Percentiles rank a stretch among this genome's conserved stretches.
Conservation (phyloP, 23 tunicate genomes). For the Ciona savignyi region DNA sequence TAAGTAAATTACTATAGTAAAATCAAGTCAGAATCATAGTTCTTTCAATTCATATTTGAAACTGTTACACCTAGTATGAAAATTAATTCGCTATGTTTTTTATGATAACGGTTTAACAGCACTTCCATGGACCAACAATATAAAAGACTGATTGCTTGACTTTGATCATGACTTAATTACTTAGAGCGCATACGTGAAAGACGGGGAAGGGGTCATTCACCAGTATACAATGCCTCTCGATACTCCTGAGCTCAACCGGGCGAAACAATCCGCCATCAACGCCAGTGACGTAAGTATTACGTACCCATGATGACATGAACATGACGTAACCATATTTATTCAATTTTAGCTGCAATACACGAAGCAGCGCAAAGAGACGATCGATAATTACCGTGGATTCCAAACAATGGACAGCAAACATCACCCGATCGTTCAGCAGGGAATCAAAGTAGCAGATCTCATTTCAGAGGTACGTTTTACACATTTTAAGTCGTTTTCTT, state of each 20-base stretch:
- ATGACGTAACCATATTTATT: neutral
- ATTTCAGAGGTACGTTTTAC: conserved; percentile 77
- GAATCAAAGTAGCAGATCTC: conserved; percentile 84
- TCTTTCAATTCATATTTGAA: too few species aligned
- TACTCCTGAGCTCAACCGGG: conserved; percentile 77
- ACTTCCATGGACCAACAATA: too few species aligned
- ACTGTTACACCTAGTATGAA: too few species aligned
- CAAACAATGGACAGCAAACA: conserved; percentile 95
- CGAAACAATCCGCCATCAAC: conserved; percentile 68
- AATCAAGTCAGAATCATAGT: too few species aligned
- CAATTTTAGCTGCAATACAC: conserved; percentile 48
- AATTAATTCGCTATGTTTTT: too few species aligned
- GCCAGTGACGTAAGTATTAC: conserved; percentile 75
- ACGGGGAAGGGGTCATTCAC: conserved; percentile 52
- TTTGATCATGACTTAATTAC: too few species aligned
- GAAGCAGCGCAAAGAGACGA: conserved; percentile 72
- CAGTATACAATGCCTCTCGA: conserved; percentile 80
- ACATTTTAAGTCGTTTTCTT: too few species aligned
- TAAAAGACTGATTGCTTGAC: too few species aligned
- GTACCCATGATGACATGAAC: conserved; percentile 22
- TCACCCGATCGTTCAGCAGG: conserved; percentile 94
- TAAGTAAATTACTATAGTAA: too few species aligned
- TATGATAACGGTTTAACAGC: too few species aligned
- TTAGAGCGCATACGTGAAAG: conserved; percentile 64
- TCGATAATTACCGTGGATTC: conserved; percentile 85